Evolutionary conservation across 2,888 invertebrate species (phyloP), one percentile per base, ranked within the genome.

Genomic region (Hermaeophaga mercurialis): DNA sequence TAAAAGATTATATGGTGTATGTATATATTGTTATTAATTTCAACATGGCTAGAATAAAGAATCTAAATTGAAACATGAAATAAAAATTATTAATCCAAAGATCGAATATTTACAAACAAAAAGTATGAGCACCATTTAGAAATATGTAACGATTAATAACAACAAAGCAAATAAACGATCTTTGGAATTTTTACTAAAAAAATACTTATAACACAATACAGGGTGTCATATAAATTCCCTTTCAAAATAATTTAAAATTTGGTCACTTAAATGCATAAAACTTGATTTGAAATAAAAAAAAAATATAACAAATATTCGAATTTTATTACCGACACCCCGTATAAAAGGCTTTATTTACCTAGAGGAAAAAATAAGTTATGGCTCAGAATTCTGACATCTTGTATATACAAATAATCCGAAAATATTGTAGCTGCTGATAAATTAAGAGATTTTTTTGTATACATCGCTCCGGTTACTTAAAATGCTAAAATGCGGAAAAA

Each of bases 1-100:
- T 26, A 43, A 43, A 43, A 24, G 43, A 43, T 24, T 43, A 43
- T 43, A 39, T n/a, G n/a, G n/a, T n/a, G n/a, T n/a, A n/a, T n/a
- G n/a, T 22, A 39, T 39, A 38, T 15, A 38, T 38, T 39, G 18
- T 5, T 39, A 43, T 43, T 15, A 43, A 43, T 43, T 15, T 43
- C 24, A 43, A 43, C 24, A 43, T 1, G 43, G 15, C 14, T 22
- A 43, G 2, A 36, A 31, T 3, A 33, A 41, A 14, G 9, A 41
- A 41, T 8, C 12, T 9, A n/a, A 11, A 19, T 19, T 43, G 26
- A 43, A 26, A 43, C 3, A 22, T 22, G 22, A 22, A 22, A 22
- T 22, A 22, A 43, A 14, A 43, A 19, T 41, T 19, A 12, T 17
- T 17, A n/a, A 8, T 1, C 17, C 2, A 36, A 17, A 17, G 7